Conservation (phyloP, 2,113 vertebrate species). For the Hemiprocne comata region DNA sequence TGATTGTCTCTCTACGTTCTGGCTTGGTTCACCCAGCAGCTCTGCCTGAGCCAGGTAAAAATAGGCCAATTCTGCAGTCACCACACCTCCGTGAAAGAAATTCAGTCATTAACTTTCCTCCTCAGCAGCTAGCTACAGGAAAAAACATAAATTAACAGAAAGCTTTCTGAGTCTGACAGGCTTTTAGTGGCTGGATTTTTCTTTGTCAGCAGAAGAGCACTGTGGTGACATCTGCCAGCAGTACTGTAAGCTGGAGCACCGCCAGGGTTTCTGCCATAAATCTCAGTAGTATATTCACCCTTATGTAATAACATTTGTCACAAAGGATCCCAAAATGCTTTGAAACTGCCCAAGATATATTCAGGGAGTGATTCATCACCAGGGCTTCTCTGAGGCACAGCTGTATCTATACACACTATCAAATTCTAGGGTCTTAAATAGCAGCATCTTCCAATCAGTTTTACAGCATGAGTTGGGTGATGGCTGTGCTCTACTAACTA, state of each 20-base stretch:
- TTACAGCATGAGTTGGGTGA: neutral
- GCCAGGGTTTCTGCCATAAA: slow-evolving; percentile 2
- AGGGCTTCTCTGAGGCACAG: neutral
- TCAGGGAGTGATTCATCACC: neutral
- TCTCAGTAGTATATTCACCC: neutral
- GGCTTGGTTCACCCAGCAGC: neutral
- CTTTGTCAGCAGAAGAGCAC: slow-evolving; percentile 10
- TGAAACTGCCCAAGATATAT: neutral
- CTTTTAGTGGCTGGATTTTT: slow-evolving; percentile 30
- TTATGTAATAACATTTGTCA: neutral
- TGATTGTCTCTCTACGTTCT: neutral
- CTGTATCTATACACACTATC: neutral
- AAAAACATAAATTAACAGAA: slow-evolving; percentile 29
- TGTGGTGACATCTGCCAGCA: neutral
- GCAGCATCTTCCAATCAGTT: neutral
- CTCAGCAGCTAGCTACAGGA: neutral
- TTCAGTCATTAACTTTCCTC: neutral
- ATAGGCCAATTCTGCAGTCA: neutral
- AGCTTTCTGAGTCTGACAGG: slow-evolving; percentile 17
- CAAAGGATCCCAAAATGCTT: neutral
- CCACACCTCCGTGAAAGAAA: neutral
- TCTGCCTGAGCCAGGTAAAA: neutral
- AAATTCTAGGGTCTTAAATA: neutral
- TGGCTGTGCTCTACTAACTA: neutral
- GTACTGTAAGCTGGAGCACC: neutral